These are phyloP conservation scores for Equus przewalskii DNA, from an alignment of 2,113 vertebrate genomes.

Conservation along the genomic window DNA sequence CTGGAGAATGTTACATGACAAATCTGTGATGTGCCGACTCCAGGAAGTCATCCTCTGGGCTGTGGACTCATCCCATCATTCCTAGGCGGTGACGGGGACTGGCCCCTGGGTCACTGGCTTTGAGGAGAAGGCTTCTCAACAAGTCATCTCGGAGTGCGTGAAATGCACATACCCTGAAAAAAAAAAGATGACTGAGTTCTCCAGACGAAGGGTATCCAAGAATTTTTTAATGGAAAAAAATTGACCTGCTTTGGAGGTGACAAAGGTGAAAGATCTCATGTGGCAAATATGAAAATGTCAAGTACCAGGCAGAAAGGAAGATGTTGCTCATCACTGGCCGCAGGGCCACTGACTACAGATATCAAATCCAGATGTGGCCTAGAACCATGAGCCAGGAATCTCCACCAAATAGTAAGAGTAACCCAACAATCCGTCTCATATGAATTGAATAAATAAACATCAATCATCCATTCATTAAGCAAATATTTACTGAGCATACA, in stretches of 20 bases:
- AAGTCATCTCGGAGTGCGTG: background rate
- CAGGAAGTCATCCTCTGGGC: background rate
- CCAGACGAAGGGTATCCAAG: background rate
- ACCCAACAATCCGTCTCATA: background rate
- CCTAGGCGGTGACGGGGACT: background rate
- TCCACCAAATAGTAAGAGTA: background rate
- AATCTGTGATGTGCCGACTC: background rate
- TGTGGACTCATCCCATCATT: background rate
- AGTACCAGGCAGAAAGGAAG: background rate
- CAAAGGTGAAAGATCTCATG: background rate
- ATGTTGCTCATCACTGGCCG: background rate
- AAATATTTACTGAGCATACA: background rate
- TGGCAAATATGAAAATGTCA: background rate
- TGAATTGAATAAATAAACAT: background rate
- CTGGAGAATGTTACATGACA: too few relatives aligned
- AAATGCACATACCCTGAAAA: background rate
- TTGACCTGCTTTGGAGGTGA: background rate
- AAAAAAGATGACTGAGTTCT: background rate
- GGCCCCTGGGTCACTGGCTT: background rate
- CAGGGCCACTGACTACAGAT: background rate
- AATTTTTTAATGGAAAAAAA: background rate
- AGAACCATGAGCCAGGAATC: background rate
- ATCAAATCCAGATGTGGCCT: constrained; percentile 14
- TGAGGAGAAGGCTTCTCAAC: background rate
- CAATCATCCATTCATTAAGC: background rate